Conservation (phyloP, 2,113 vertebrate genomes). For the Steatornis caripensis region DNA sequence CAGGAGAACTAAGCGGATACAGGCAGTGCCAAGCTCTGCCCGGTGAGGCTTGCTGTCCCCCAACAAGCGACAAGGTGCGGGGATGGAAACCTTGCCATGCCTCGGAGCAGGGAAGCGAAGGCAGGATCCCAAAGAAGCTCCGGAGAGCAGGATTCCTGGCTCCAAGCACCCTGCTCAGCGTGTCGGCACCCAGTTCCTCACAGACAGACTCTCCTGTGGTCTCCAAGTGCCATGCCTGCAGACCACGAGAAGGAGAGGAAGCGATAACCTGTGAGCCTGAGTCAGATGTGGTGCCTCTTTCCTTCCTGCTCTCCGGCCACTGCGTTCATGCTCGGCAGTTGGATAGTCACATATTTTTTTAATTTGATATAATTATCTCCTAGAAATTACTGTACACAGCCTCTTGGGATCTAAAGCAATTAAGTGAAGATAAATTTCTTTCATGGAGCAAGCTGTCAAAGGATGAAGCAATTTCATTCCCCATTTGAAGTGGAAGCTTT, state of each 20-base stretch:
- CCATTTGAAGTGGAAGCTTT: slow-evolving; percentile 84
- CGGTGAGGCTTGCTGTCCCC: neutral
- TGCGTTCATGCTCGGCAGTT: slow-evolving; percentile 40
- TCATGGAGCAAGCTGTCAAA: slow-evolving; percentile 82
- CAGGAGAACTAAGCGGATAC: neutral
- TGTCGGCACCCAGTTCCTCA: fast-evolving
- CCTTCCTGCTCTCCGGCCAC: slow-evolving; percentile 40
- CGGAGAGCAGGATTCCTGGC: neutral
- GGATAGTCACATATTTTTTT: slow-evolving; percentile 70
- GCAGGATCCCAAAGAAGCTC: neutral
- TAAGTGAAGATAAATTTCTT: slow-evolving; percentile 85
- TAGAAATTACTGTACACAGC: slow-evolving; percentile 75
- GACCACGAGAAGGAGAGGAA: neutral
- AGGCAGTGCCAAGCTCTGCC: slow-evolving; percentile 46
- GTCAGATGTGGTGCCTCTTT: neutral
- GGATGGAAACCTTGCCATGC: neutral
- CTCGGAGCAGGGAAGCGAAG: neutral
- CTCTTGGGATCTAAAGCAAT: slow-evolving; percentile 80
- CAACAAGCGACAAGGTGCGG: neutral
- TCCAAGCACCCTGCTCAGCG: neutral
- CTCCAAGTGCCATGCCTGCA: neutral
- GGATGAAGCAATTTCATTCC: slow-evolving; percentile 84
- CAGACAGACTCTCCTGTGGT: neutral
- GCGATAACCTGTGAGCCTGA: neutral
- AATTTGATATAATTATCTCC: slow-evolving; percentile 80